These are phyloP conservation scores for Nezara viridula DNA, from an alignment of 2,888 invertebrate genomes.

Conservation along the genomic window DNA sequence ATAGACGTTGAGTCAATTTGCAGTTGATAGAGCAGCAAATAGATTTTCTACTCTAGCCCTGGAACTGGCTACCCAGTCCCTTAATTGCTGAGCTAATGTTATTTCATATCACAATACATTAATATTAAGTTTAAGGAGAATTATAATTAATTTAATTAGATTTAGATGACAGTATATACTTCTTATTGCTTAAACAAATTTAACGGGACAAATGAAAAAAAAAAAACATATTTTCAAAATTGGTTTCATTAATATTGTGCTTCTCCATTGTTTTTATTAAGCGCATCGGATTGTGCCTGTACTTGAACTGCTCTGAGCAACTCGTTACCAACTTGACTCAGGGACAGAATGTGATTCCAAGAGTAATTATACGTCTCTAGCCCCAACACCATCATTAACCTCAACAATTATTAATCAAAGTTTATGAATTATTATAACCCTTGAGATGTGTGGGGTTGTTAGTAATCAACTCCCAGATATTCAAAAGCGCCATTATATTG, in stretches of 20 bases:
- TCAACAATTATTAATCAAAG: constrained; percentile 54
- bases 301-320: constrained; percentile 40
- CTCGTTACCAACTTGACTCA: constrained; percentile 52
- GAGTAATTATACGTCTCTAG: constrained; percentile 48
- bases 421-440: constrained; percentile 49
- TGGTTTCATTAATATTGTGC: not conserved
- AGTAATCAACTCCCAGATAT: not conserved
- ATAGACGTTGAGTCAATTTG: too few species aligned
- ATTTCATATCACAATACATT: too few species aligned
- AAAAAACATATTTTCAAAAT: not conserved
- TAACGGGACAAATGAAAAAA: not conserved
- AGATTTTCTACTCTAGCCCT: too few species aligned
- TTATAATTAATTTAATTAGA: too few species aligned
- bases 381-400: constrained; percentile 47
- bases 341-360: constrained; percentile 39
- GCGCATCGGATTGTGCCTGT: not conserved
- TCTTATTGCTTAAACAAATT: not conserved
- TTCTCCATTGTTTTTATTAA: not conserved
- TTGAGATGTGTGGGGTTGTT: constrained; percentile 53
- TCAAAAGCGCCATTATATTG: not conserved
- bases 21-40: too few species aligned
- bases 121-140: not conserved
- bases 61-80: too few species aligned
- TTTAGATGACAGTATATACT: not conserved
- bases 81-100: too few species aligned